Base-by-base conservation (phyloP, 2,888 invertebrate genomes). In the Lamellibrachia columna region DNA sequence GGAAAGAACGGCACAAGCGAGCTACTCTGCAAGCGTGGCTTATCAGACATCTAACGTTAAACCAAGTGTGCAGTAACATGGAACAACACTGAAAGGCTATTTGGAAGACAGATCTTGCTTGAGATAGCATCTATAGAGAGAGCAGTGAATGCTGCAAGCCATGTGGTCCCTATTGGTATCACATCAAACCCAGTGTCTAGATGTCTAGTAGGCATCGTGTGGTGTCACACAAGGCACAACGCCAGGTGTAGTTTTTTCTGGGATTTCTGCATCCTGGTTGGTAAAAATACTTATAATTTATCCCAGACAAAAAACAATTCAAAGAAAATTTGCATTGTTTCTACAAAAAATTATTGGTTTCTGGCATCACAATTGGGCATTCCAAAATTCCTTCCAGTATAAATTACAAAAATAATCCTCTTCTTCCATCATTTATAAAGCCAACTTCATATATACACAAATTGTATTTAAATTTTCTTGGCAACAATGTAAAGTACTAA, bases 21-120 rank as follows among this genome's bases (percentile, higher is more conserved):
- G 4, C 75, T 22, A 75, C 75, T 75, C 75, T 22, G n/a, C n/a
- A 75, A 75, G n/a, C 6, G 75, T n/a, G 6, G n/a, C 75, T 75
- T 75, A 75, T 75, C 75, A 75, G n/a, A 75, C 75, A 75, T 75
- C 75, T 75, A 22, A n/a, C 75, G 40, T 75, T 75, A 75, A 75
- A n/a, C 75, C 8, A n/a, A 11, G 75, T 22, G 75, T 22, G 75
- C 75, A 75, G 75, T 22, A 75, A 75, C 75, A 75, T 6, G 75
- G 75, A 75, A 75, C 75, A 75, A 75, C 75, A 75, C 15, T 75
- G 75, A 15, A 75, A 75, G n/a, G 75, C 75, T 75, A 22, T 75
- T 75, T n/a, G 6, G 22, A 75, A 75, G 75, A 75, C 75, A 75
- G 75, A 15, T 15, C n/a, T 75, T 75, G 75, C 75, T n/a, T 15